phyloP scores from a whole-genome alignment of 2,113 vertebrate genomes.

The Apus apus region DNA sequence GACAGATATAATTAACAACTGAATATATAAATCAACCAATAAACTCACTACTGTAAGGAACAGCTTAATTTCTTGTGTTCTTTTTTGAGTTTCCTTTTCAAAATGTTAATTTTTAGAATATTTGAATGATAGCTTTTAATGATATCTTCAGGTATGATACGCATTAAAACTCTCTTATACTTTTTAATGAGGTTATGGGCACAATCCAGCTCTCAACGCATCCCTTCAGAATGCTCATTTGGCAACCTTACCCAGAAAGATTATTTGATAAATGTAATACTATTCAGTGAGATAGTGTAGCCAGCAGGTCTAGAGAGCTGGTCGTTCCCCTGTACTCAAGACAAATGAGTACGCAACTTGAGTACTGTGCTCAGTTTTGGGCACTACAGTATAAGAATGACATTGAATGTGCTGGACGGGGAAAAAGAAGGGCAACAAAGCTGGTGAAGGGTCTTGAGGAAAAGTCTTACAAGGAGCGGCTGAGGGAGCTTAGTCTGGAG shows the following conservation, averaged over 20 bases:
- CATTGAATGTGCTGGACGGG: no score
- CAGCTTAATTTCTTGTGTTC: neutral
- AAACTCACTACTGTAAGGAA: neutral
- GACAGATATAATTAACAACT: neutral
- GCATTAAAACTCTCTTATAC: neutral
- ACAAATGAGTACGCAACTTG: no score
- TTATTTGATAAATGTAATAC: neutral
- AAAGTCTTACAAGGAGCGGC: no score
- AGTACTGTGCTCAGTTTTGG: no score
- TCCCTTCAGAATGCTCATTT: neutral
- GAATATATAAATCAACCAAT: slow-evolving; percentile 1
- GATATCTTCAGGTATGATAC: neutral
- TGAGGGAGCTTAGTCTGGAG: no score
- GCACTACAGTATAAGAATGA: no score
- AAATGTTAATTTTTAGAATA: neutral
- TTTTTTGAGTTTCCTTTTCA: neutral
- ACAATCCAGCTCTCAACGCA: neutral
- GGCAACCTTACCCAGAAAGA: neutral
- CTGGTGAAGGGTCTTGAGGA: no score
- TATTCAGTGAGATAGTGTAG: neutral
- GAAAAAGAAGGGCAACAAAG: no score
- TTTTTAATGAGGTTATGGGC: neutral
- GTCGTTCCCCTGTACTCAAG: no score
- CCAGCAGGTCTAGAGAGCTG: no score
- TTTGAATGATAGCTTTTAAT: neutral